Conservation (phyloP, 2,113 vertebrate genomes). For the Amazona guildingii region DNA sequence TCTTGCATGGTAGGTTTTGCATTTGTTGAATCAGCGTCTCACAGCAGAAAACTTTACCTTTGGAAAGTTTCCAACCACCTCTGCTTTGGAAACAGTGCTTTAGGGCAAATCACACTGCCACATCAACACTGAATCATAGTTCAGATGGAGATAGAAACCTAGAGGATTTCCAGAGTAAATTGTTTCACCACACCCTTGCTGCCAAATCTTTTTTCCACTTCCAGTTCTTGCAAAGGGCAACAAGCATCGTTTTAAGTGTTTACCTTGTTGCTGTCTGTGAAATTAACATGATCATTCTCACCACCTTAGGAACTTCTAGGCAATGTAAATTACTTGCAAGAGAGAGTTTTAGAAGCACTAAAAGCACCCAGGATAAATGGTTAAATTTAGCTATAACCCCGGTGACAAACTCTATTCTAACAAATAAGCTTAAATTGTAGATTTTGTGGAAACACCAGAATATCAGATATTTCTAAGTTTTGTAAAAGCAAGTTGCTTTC, state of each 20-base stretch:
- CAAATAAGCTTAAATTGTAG: neutral
- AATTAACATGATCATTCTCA: neutral
- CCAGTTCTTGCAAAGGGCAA: neutral
- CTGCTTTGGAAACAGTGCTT: neutral
- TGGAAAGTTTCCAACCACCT: neutral
- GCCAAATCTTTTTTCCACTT: neutral
- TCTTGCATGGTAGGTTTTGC: neutral
- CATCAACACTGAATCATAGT: constrained; percentile 10
- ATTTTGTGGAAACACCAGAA: neutral
- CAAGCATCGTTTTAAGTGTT: neutral
- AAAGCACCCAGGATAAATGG: neutral
- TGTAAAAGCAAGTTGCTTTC: neutral
- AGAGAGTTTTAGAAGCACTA: neutral
- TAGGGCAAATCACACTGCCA: neutral
- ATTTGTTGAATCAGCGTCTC: neutral
- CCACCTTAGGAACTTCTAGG: neutral
- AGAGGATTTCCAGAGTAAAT: neutral
- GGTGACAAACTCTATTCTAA: neutral
- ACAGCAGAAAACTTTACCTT: neutral
- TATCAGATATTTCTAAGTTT: neutral
- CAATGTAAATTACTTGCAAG: neutral
- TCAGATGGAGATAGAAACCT: neutral
- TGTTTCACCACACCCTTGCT: neutral
- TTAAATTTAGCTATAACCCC: neutral
- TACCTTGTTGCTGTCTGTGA: neutral